Base-by-base conservation (phyloP, 2,113 vertebrate species). In the Vanacampus margaritifer region DNA sequence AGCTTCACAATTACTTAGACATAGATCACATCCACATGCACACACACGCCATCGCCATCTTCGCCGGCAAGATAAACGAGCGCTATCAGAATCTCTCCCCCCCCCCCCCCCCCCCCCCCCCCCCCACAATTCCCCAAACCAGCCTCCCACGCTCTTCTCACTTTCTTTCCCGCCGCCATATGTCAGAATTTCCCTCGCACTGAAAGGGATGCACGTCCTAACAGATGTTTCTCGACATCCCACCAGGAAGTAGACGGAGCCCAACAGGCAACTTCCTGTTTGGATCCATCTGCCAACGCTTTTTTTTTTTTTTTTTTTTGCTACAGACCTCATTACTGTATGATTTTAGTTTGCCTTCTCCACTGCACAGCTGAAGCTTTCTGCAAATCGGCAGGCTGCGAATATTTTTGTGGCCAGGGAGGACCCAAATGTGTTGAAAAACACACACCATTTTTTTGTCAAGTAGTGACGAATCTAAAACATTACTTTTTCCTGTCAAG, bases 21-120 rank as follows among this genome's bases (percentile, higher is more conserved):
- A 57, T 16, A 35, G 54, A 57, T 35, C 54, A 19, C n/a, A 23
- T 32, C 71, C 51, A 68, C 60, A 68, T 56, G 72, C 68, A 68
- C 59, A 58, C 64, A 58, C 57, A 19, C 71, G 5, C 16, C 45
- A 46, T 46, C 45, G 64, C 32, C 51, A 70, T 58, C 2, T 60
- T 79, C 71, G 74, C 51, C 58, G 36, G 54, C 1, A 50, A 84
- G 76, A 86, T 78, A 83, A 78, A 84, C 81, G 81, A 81, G 78
- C 58, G 12, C 76, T 51, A 87, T 84, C 79, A 74, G 68, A 75
- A 72, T n/a, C n/a, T n/a, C n/a, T n/a, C n/a, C n/a, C 79, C 81
- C 73, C 19, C 76, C 83, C 69, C 69, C 69, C 68, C 69, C 73
- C 72, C 63, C 79, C 79, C 73, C 19, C 73, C 81, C 71, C 72